Evolutionary conservation across 2,797 vertebrate genomes (phyloP).

Genomic region (Gymnothorax javanicus): DNA sequence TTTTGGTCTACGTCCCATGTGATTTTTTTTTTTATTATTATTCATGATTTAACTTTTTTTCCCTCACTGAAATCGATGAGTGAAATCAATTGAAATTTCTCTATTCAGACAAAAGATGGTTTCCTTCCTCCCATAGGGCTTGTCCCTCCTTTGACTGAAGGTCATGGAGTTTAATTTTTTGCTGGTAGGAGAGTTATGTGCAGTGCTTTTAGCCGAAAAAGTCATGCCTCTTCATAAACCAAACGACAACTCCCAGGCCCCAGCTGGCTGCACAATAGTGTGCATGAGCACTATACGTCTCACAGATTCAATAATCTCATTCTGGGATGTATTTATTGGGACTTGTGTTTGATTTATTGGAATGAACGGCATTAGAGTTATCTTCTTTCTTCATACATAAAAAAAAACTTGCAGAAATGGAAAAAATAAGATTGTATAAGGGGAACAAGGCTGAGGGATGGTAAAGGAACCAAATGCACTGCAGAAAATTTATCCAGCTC

Average conservation of each 20-base stretch:
- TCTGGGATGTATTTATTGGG: background rate
- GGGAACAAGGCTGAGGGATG: background rate
- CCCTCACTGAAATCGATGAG: background rate
- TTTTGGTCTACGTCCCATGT: background rate
- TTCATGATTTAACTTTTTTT: background rate
- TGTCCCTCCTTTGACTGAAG: background rate
- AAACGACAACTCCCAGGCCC: conserved; percentile 3
- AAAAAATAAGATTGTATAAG: background rate
- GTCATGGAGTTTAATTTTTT: background rate
- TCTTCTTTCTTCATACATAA: background rate
- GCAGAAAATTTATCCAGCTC: background rate
- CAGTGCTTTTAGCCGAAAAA: conserved; percentile 5
- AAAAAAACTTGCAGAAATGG: background rate
- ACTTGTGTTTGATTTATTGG: background rate
- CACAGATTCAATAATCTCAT: background rate
- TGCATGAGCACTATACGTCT: background rate
- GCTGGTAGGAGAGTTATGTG: background rate
- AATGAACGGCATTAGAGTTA: background rate
- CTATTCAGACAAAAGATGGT: background rate
- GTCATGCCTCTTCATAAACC: background rate
- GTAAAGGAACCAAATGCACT: background rate
- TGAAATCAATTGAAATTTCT: background rate
- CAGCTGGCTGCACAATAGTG: background rate
- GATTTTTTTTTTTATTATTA: background rate
- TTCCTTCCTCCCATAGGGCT: background rate